These are phyloP conservation scores for Pteropus rufus DNA, from an alignment of 2,797 vertebrate genomes.

Conservation along the genomic window DNA sequence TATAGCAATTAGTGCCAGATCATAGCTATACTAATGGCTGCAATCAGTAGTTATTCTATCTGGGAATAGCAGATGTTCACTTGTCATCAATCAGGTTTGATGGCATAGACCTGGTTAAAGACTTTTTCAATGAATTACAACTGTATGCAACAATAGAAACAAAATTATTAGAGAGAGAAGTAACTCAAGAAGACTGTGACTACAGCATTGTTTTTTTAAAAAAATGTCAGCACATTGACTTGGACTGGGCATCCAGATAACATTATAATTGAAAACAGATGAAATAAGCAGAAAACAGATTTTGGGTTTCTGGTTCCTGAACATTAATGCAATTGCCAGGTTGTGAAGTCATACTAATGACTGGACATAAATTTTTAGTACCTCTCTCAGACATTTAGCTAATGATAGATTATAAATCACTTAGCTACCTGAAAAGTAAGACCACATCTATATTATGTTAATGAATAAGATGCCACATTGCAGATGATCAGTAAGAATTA, in stretches of 20 bases:
- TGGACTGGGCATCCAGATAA: not conserved
- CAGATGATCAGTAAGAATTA: not conserved
- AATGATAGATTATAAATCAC: constrained; percentile 49
- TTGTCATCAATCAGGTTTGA: not conserved
- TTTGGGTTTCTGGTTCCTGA: constrained; percentile 51
- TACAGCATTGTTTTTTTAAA: not conserved
- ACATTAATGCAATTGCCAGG: constrained; percentile 11
- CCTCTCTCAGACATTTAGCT: constrained; percentile 8
- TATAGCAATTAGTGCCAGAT: not conserved
- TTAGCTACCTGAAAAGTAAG: constrained; percentile 28
- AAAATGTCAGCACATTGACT: not conserved
- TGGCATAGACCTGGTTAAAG: not conserved
- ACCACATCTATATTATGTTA: not conserved
- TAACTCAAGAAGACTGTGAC: not conserved
- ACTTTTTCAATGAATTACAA: not conserved
- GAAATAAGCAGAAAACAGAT: not conserved
- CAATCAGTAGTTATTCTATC: not conserved
- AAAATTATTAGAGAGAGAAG: not conserved
- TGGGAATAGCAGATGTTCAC: not conserved
- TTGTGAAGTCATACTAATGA: constrained; percentile 53
- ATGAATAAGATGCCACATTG: constrained; percentile 22
- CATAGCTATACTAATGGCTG: not conserved
- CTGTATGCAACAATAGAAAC: not conserved
- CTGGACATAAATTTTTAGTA: constrained; percentile 42
- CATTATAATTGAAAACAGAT: constrained; percentile 38